Evolutionary conservation across 2,888 invertebrate species (phyloP).

Genomic region (Dryobotodes eremita): DNA sequence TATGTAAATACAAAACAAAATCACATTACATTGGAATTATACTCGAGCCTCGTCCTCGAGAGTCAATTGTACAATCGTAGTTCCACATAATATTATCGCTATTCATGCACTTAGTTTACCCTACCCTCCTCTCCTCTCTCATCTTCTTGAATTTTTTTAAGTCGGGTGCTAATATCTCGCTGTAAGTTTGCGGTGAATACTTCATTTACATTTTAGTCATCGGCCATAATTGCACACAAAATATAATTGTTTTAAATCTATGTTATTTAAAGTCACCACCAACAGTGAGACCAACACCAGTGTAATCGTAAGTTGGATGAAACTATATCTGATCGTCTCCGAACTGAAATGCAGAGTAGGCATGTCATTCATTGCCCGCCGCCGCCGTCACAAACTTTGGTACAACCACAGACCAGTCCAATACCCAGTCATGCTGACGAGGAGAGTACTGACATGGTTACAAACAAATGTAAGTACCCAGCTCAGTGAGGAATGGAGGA

Average conservation of each 20-base stretch:
- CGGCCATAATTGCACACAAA: background rate
- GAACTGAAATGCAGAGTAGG: background rate
- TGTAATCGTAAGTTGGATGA: background rate
- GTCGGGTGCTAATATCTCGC: background rate
- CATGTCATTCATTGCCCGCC: background rate
- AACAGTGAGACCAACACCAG: too few species aligned
- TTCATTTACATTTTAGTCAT: background rate
- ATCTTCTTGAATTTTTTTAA: background rate
- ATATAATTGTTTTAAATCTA: background rate
- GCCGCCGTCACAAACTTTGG: background rate
- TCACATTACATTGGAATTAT: too few species aligned
- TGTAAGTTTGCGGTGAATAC: background rate
- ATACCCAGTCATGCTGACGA: background rate
- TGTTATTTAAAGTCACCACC: too few species aligned
- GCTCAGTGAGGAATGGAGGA: background rate
- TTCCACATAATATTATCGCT: background rate
- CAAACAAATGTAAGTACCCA: too few species aligned
- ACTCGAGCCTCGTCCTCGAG: background rate
- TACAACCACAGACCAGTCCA: background rate
- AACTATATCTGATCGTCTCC: background rate
- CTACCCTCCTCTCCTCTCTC: background rate
- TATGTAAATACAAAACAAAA: background rate
- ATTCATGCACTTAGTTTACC: background rate
- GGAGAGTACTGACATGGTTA: background rate
- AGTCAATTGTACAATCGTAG: background rate